Conservation (phyloP, 2,113 vertebrate species). For the Python bivittatus region DNA sequence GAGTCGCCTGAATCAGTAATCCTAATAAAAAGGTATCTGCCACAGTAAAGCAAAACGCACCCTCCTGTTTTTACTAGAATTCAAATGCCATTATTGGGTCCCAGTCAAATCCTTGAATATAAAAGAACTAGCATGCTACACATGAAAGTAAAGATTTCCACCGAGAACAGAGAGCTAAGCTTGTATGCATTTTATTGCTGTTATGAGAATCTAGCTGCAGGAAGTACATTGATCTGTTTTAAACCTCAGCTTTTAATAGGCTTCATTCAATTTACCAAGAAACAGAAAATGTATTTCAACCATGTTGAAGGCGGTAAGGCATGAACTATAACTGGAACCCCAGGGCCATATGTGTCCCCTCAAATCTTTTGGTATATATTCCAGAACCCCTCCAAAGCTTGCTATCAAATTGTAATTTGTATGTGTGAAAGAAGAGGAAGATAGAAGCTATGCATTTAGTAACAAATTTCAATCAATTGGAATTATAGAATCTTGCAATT, state of each 20-base stretch:
- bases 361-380: not conserved
- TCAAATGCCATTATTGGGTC: conserved; percentile 29
- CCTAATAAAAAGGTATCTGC: not conserved
- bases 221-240: not conserved
- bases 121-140: not conserved
- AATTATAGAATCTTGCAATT: not conserved
- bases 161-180: not conserved
- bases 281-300: not conserved
- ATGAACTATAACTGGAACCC: not conserved
- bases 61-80: conserved; percentile 39
- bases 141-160: not conserved
- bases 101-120: not conserved
- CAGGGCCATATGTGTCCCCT: not conserved
- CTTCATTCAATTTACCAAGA: not conserved
- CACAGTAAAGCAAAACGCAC: conserved; percentile 4
- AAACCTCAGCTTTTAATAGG: not conserved
- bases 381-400: not conserved
- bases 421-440: not conserved
- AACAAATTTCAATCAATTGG: not conserved
- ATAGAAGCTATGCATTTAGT: not conserved
- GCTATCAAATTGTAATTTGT: not conserved
- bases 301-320: not conserved
- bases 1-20: conserved; percentile 1
- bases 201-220: not conserved
- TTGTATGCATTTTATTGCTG: not conserved